Conservation (phyloP, 2,797 vertebrate genomes). For the Parotocinclus haroldoi region DNA sequence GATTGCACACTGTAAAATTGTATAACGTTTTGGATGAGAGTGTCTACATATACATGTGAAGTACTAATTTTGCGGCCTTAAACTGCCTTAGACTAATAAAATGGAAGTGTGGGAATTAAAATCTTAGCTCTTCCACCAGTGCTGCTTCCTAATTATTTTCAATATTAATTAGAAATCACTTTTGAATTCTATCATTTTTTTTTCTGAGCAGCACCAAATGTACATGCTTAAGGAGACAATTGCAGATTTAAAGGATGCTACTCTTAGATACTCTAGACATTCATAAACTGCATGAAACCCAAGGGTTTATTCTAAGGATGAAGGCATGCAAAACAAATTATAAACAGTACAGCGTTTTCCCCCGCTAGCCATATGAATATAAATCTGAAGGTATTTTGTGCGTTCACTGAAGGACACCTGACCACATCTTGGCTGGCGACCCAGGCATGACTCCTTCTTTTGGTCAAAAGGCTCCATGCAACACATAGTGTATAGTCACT, state of each 20-base stretch:
- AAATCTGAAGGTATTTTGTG: slow-evolving; percentile 1
- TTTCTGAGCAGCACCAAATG: no score
- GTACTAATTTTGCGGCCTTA: no score
- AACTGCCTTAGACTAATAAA: no score
- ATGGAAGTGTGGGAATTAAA: no score
- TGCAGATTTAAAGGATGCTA: background rate
- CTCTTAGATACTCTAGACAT: background rate
- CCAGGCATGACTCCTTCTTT: slow-evolving; percentile 28
- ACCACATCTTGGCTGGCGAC: slow-evolving; percentile 23
- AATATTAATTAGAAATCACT: no score
- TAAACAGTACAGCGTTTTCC: slow-evolving; percentile 7
- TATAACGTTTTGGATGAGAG: no score
- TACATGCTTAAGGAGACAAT: no score
- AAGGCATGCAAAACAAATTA: slow-evolving; percentile 3
- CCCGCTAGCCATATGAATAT: slow-evolving; percentile 1
- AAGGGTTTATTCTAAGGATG: background rate
- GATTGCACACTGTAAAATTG: no score
- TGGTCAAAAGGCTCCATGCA: slow-evolving; percentile 29
- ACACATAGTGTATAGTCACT: slow-evolving; percentile 62
- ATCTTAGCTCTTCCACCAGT: no score
- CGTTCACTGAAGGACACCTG: slow-evolving; percentile 22
- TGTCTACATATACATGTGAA: no score
- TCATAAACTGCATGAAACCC: background rate
- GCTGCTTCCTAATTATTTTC: no score
- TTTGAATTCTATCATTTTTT: no score